Evolutionary conservation across 2,797 vertebrate genomes (phyloP).

Genomic region (Carapus acus): DNA sequence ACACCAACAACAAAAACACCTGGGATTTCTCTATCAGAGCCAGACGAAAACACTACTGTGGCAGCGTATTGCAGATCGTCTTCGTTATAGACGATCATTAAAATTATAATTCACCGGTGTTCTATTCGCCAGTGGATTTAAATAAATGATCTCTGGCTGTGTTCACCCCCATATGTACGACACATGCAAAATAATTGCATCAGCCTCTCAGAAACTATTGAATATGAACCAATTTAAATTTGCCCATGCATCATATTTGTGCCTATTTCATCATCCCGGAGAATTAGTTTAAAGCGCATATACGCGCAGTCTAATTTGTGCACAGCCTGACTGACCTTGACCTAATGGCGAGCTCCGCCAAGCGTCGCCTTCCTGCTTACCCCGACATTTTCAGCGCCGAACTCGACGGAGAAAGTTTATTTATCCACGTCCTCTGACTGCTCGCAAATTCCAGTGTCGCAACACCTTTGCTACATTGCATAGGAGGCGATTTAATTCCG

Average conservation of each 20-base stretch:
- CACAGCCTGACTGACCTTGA: constrained; percentile 41
- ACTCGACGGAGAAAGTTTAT: constrained; percentile 24
- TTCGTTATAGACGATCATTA: neutral
- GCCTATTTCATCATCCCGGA: constrained; percentile 19
- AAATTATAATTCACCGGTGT: neutral
- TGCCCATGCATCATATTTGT: neutral
- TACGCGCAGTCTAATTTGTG: neutral
- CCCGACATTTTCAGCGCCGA: constrained; percentile 21
- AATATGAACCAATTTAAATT: constrained; percentile 5
- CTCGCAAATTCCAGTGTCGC: constrained; percentile 21
- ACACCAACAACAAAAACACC: constrained; percentile 33
- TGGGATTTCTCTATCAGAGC: no score
- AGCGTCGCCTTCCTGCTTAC: constrained; percentile 42
- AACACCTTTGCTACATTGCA: constrained; percentile 22
- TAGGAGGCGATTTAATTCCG: constrained; percentile 27
- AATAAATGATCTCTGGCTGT: neutral
- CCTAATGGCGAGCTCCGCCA: constrained; percentile 47
- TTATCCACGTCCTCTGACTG: constrained; percentile 20
- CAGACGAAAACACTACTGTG: neutral
- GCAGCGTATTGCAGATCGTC: neutral
- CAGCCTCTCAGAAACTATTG: neutral
- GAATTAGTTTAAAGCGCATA: constrained; percentile 18
- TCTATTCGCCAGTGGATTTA: neutral
- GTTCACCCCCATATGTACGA: neutral
- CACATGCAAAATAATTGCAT: neutral